These are phyloP conservation scores for Rhagium mordax DNA, from an alignment of 2,888 invertebrate genomes.

Conservation along the genomic window DNA sequence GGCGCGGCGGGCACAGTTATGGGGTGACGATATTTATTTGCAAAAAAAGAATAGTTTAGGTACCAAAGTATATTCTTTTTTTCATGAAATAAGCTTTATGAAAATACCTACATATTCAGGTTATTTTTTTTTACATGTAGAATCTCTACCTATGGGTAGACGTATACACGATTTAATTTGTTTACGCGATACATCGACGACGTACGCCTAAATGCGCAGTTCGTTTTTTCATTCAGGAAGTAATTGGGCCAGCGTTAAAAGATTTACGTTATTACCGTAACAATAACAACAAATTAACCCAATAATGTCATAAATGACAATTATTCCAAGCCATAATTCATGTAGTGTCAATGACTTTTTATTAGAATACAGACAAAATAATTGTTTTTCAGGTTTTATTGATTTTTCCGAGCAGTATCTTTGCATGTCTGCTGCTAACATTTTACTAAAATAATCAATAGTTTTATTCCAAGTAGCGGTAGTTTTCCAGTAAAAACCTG, in stretches of 20 bases:
- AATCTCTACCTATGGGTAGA: not conserved
- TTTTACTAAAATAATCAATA: conserved; percentile 64
- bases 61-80: too few relatives aligned
- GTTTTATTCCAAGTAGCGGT: conserved; percentile 49
- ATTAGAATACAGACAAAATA: conserved; percentile 27
- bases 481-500: conserved; percentile 23
- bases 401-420: conserved; percentile 40
- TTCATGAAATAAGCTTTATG: too few relatives aligned
- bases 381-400: conserved; percentile 42
- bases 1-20: too few relatives aligned
- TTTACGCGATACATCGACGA: not conserved
- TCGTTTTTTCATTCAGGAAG: not conserved
- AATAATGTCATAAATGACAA: conserved; percentile 27
- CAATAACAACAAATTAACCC: conserved; percentile 17
- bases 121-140: too few relatives aligned
- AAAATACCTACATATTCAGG: too few relatives aligned
- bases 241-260: conserved; percentile 14
- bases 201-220: not conserved
- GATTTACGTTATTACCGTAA: conserved; percentile 4
- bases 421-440: conserved; percentile 58
- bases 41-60: too few relatives aligned
- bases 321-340: conserved; percentile 2
- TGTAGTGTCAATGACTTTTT: conserved; percentile 47
- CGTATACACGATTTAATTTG: not conserved
- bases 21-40: too few relatives aligned